phyloP scores from a whole-genome alignment of 2,113 vertebrate species.

The Brachyhypopomus gauderio region DNA sequence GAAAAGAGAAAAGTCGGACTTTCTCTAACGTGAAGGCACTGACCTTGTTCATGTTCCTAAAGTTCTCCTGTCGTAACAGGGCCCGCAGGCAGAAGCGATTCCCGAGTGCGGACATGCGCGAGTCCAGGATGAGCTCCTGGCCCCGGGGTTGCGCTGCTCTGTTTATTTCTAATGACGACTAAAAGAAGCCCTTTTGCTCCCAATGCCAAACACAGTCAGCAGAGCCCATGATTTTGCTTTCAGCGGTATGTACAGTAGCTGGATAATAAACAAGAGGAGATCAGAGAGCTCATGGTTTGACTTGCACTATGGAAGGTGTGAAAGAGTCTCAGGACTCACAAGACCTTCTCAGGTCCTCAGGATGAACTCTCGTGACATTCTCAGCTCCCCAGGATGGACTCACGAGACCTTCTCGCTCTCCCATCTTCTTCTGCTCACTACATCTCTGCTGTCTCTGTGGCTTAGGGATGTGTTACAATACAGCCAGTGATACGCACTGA shows the following conservation, averaged over 20 bases:
- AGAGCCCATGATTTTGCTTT: not conserved
- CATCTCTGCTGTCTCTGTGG: not conserved
- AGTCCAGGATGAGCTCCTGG: slow-evolving; percentile 51
- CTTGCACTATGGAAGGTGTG: not conserved
- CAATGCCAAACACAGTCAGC: not conserved
- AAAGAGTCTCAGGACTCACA: not conserved
- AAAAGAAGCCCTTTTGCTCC: slow-evolving; percentile 5
- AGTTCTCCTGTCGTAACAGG: not conserved
- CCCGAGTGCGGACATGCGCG: no score
- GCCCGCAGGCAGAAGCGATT: no score
- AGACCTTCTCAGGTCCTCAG: no score
- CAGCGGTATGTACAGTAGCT: slow-evolving; percentile 4
- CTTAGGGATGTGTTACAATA: not conserved
- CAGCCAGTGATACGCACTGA: not conserved
- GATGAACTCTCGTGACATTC: no score
- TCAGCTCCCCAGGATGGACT: no score
- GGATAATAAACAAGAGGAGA: slow-evolving; percentile 6
- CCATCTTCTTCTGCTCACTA: no score
- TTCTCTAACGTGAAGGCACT: not conserved
- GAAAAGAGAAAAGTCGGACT: not conserved
- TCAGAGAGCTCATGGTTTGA: slow-evolving; percentile 4
- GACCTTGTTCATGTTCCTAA: slow-evolving; percentile 12
- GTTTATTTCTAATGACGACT: slow-evolving; percentile 20
- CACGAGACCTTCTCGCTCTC: no score
- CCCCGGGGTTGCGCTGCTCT: slow-evolving; percentile 43